Evolutionary conservation across 2,113 vertebrate genomes (phyloP).

Genomic region (Morone chrysops): DNA sequence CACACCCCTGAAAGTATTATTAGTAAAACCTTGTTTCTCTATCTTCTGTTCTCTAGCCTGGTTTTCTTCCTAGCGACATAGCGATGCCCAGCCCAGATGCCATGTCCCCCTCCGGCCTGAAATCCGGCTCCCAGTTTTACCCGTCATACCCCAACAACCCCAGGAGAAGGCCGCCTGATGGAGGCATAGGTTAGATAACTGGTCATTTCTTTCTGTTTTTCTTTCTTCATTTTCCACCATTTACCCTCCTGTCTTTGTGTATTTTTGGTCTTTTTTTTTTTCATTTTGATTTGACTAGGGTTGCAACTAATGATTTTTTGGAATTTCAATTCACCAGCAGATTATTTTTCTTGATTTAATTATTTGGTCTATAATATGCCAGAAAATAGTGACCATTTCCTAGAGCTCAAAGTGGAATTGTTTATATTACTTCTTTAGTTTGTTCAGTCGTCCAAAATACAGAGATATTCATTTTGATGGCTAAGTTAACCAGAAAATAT

Average conservation of each 20-base stretch:
- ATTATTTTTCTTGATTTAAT: not conserved
- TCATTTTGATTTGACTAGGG: not conserved
- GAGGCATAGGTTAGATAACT: constrained; percentile 87
- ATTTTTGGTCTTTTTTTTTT: not conserved
- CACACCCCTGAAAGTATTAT: constrained; percentile 23
- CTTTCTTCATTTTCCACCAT: not conserved
- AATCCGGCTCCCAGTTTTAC: constrained; percentile 93
- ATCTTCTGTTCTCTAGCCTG: constrained; percentile 81
- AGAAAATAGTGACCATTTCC: not conserved
- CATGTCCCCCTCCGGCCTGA: constrained; percentile 92
- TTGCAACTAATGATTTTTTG: not conserved
- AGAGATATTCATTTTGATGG: not conserved
- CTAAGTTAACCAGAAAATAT: not conserved
- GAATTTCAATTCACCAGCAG: accelerated
- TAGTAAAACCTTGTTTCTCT: constrained; percentile 29
- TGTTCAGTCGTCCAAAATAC: not conserved
- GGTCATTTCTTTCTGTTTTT: not conserved
- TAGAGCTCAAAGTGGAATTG: not conserved
- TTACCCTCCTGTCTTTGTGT: not conserved
- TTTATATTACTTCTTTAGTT: not conserved
- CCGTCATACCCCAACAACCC: constrained; percentile 90
- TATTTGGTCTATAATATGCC: no score
- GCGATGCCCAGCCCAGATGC: constrained; percentile 91
- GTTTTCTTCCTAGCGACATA: constrained; percentile 93
- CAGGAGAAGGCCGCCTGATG: constrained; percentile 92